Evolutionary conservation across 2,888 invertebrate genomes (phyloP).

Genomic region (Plebejus melissa): DNA sequence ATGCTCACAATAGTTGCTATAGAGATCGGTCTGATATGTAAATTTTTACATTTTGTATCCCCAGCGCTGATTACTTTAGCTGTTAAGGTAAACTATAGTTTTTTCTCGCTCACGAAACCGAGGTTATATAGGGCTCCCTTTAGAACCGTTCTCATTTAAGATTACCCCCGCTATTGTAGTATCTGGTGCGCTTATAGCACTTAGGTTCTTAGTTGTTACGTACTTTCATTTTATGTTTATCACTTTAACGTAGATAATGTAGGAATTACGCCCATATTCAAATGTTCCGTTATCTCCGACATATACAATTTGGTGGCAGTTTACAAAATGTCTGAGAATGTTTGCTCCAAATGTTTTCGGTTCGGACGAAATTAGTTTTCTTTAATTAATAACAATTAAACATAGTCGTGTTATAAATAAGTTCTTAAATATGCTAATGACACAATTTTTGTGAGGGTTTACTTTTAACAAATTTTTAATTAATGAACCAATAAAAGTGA

Average conservation of each 20-base stretch:
- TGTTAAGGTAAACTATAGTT: constrained; percentile 39
- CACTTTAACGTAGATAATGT: constrained; percentile 26
- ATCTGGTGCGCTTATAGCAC: constrained; percentile 33
- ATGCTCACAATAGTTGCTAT: constrained; percentile 19
- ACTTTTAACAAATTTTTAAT: too few relatives aligned
- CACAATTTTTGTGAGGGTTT: not conserved
- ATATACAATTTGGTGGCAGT: not conserved
- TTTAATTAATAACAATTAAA: not conserved
- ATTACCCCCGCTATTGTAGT: constrained; percentile 34
- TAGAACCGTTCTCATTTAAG: constrained; percentile 38
- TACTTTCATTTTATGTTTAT: constrained; percentile 28
- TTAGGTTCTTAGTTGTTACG: constrained; percentile 30
- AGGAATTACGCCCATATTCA: constrained; percentile 26
- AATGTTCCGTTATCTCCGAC: constrained; percentile 20
- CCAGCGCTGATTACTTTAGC: constrained; percentile 44
- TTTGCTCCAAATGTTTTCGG: not conserved
- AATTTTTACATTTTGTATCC: constrained; percentile 43
- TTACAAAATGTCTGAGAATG: not conserved
- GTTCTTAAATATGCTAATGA: not conserved
- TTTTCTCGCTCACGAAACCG: constrained; percentile 38
- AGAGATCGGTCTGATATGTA: constrained; percentile 36
- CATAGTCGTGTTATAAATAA: not conserved
- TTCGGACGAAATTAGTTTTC: not conserved
- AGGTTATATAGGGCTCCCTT: constrained; percentile 34
- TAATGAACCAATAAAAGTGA: not conserved